Evolutionary conservation across 2,888 invertebrate species (phyloP), one percentile per base, ranked within the genome.

Genomic region (Oeneis ivallda): DNA sequence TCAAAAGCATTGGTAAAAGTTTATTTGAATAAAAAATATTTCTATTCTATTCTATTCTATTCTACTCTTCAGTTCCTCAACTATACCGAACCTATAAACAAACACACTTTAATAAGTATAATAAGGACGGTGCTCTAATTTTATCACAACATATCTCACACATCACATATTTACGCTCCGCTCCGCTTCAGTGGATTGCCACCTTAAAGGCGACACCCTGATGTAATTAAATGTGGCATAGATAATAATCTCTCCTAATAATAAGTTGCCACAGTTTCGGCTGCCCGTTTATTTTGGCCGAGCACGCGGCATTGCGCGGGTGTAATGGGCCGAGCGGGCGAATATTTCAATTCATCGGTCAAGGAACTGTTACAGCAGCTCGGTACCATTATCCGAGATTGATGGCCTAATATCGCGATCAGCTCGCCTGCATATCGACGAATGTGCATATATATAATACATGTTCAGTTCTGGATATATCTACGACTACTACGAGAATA

Each of bases 261-360:
- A 49, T 53, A 47, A 37, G 47, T 54, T 68, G 69, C 54, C 66
- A 52, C 62, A 58, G 60, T 62, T 68, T 73, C 72, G 74, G 67
- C 72, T 69, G 66, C 47, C 32, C 61, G 71, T 72, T 71, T 72
- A 71, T 72, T 74, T 72, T 71, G 72, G 64, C 70, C 60, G 72
- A 71, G 66, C 74, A 74, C 74, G 78, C 71, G 74, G 71, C 67
- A 13, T 17, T 45, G 62, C 45, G 62, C 53, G 53, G 62, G 54
- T 62, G 62, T 53, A 34, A 62, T 45, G 62, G 62, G 60, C 62
- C 65, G 71, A 68, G 70, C 75, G 67, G 74, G 74, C 79, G 77
- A 81, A 86, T 84, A 82, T 85, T 86, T 85, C 85, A 85, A 86
- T 86, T 82, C 76, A 72, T 76, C 84, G 83, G 85, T 83, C 85